Evolutionary conservation across 2,113 vertebrate genomes (phyloP), one percentile per base, ranked within the genome.

Genomic region (Rana temporaria): DNA sequence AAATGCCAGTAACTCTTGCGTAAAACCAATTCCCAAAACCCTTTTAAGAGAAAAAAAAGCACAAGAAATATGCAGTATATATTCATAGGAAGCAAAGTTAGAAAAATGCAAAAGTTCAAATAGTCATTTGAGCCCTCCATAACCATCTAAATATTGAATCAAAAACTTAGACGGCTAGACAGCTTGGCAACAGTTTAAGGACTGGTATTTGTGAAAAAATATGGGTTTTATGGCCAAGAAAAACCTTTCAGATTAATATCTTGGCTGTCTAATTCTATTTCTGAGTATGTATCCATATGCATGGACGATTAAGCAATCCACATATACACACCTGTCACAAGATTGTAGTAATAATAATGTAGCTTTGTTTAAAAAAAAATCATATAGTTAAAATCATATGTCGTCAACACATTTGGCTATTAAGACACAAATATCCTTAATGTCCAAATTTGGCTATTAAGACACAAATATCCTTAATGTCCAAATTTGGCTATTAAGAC

Each of bases 131-230:
- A 81, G 59, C 68, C 59, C 70, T 72, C 24, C 57, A 48, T 59
- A 15, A 26, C 68, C 48, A 70, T 70, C 52, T 79, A 68, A 81
- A 72, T 64, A 81, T 56, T 81, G 68, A 81, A 81, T 52, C 22
- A 56, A 71, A 81, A 55, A 42, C 71, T 38, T 74, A 57, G 79
- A 65, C 52, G 79, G 69, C 79, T 66, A 82, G 79, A 74, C 79
- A 66, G 30, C 42, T 82, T 66, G 79, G 79, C 79, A 73, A 34
- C 60, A 38, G 7, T 81, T 82, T 82, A 64, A 73, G 69, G 79
- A 17, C 60, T 81, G 42, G 59, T 73, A 63, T 81, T 81, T 56
- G 18, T 6, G 55, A 63, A 69, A 60, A 73, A 64, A 73, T 65
- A 53, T 62, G 11, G 11, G 63, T 38, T 82, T 59, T 11, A 5